These are phyloP conservation scores for Chydorus sphaericus DNA, from an alignment of 2,888 invertebrate species.

Conservation along the genomic window DNA sequence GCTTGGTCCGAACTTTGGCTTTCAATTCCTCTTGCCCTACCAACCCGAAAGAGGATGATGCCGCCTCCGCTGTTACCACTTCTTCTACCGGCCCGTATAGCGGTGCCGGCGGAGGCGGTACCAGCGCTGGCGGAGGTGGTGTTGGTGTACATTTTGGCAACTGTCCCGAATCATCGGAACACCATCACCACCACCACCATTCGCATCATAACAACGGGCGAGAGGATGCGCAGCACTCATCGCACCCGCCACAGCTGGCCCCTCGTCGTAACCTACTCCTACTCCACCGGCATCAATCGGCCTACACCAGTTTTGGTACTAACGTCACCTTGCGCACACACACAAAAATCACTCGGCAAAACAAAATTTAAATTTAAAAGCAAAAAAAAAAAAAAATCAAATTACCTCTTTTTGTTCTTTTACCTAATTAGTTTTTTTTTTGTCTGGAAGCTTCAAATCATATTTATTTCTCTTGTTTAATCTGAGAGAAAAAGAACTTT, in stretches of 20 bases:
- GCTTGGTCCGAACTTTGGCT: slow-evolving; percentile 42
- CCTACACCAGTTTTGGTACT: slow-evolving; percentile 92
- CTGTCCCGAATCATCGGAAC: background rate
- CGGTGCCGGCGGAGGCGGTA: too few species aligned
- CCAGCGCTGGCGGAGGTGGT: too few species aligned
- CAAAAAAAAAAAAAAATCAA: background rate
- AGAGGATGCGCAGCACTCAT: background rate
- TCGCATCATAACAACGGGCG: background rate
- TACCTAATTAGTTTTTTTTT: background rate
- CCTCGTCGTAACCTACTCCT: slow-evolving; percentile 36
- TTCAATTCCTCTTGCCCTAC: slow-evolving; percentile 56
- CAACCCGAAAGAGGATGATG: slow-evolving; percentile 59
- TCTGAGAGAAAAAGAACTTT: too few species aligned
- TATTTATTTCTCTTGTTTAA: slow-evolving; percentile 3
- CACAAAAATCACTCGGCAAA: slow-evolving; percentile 12
- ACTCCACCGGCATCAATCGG: slow-evolving; percentile 41
- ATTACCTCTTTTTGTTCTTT: slow-evolving; percentile 1
- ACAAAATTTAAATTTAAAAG: too few species aligned
- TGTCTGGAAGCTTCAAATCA: slow-evolving; percentile 6
- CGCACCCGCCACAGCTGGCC: slow-evolving; percentile 2
- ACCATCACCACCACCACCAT: background rate
- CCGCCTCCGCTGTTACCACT: background rate
- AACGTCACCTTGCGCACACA: slow-evolving; percentile 32
- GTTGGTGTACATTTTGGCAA: background rate
- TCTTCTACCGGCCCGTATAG: too few species aligned